Conservation (phyloP, 2,113 vertebrate genomes). For the Heterochromis multidens region DNA sequence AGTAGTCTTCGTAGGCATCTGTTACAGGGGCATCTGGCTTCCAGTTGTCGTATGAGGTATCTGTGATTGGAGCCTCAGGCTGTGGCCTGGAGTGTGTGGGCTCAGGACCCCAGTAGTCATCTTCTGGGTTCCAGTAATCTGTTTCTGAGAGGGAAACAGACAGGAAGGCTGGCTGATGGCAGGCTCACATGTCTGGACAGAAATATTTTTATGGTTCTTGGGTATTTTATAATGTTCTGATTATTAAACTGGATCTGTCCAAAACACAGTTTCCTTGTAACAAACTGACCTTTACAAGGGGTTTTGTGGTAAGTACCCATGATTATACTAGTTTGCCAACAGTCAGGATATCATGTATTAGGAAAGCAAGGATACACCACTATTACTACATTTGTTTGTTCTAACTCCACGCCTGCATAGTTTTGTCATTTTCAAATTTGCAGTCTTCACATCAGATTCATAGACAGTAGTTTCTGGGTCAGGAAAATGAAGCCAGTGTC, state of each 20-base stretch:
- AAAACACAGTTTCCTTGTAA: neutral
- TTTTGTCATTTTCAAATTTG: neutral
- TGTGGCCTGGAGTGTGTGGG: slow-evolving; percentile 29
- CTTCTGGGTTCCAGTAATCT: slow-evolving; percentile 66
- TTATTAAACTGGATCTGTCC: neutral
- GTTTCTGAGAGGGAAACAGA: slow-evolving; percentile 31
- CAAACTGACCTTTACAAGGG: neutral
- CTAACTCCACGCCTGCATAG: neutral
- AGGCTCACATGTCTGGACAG: neutral
- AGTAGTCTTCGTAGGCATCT: slow-evolving; percentile 40
- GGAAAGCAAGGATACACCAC: neutral
- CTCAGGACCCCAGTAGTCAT: slow-evolving; percentile 58
- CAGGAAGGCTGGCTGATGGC: neutral
- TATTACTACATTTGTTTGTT: neutral
- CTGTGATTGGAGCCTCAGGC: neutral
- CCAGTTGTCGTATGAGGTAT: slow-evolving; percentile 51
- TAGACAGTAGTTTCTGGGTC: neutral
- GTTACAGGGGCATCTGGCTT: slow-evolving; percentile 6
- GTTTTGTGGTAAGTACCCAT: neutral
- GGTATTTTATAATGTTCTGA: neutral
- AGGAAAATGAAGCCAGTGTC: neutral
- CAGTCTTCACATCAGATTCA: too few relatives aligned
- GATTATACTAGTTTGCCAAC: neutral
- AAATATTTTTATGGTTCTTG: neutral
- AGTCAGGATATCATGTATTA: neutral